Percentiles rank a stretch among this genome's conserved stretches.
Conservation (phyloP, 2,888 invertebrate species). For the Tetheella fluctuosa region DNA sequence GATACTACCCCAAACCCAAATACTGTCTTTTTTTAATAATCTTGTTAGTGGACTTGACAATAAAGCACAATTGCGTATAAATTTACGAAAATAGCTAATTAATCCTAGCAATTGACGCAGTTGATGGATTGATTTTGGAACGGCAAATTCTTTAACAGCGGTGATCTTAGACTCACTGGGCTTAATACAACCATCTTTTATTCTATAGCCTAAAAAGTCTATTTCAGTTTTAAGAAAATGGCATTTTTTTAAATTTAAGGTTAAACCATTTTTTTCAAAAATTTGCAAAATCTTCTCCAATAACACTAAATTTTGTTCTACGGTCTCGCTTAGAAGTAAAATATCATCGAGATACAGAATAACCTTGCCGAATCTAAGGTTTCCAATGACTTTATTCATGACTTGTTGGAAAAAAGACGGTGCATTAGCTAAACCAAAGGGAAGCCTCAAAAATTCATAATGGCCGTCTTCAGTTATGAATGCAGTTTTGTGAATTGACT, state of each 20-base stretch:
- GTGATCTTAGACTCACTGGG: conserved; percentile 29
- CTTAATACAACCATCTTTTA: conserved; percentile 22
- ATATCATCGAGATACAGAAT: conserved; percentile 24
- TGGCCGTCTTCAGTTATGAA: neutral
- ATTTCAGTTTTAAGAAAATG: conserved; percentile 31
- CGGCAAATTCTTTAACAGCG: conserved; percentile 29
- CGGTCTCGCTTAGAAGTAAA: conserved; percentile 17
- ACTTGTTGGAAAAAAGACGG: neutral
- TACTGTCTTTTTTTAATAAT: no score
- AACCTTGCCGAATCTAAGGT: conserved; percentile 18
- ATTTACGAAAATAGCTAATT: no score
- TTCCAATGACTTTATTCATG: no score
- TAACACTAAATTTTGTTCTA: conserved; percentile 20
- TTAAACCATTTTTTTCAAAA: conserved; percentile 32
- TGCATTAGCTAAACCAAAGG: neutral
- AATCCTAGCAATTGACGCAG: conserved; percentile 35
- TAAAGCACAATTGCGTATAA: conserved; percentile 38
- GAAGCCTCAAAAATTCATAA: neutral
- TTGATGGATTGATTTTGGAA: conserved; percentile 31
- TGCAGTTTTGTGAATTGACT: neutral
- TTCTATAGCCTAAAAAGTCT: conserved; percentile 33
- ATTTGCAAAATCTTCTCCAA: conserved; percentile 17
- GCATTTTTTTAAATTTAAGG: conserved; percentile 38
- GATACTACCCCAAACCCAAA: conserved; percentile 18
- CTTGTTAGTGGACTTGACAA: conserved; percentile 36